Evolutionary conservation across 2,797 vertebrate species (phyloP), one percentile per base, ranked within the genome.

Genomic region (Platyrinchus mystaceus): DNA sequence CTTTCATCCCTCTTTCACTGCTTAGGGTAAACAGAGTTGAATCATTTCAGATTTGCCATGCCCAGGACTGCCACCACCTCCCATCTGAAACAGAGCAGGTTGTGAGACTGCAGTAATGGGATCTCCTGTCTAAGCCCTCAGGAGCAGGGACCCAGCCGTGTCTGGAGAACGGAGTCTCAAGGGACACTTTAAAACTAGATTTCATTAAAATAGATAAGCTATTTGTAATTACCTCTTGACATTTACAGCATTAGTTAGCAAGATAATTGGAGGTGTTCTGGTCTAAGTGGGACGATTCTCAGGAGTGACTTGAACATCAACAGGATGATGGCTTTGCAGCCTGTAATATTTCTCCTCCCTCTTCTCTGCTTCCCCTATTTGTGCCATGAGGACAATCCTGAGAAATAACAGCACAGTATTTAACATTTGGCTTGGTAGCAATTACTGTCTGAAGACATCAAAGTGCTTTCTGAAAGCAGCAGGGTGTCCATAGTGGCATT

Each of bases 181-280:
- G 77, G 71, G 58, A 69, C 82, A 28, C 20, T 80, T 90, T 58
- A 53, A 74, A 94, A 68, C 13, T 12, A 22, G 60, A n/a, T 58
- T 90, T 92, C 53, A 55, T 83, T 89, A 87, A 81, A 89, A 53
- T 26, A 83, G 39, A 84, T 68, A 83, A 89, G 81, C 43, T 75
- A 20, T 80, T 95, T 90, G n/a, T 55, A 91, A 78, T 94, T 96
- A 87, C 68, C 26, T 87, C 75, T 87, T 92, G 84, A 34, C 81
- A 84, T 89, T 95, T 87, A 26, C 71, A 79, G 67, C 44, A 30
- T 95, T 84, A 70, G 55, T 88, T 93, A 82, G 64, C 12, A 68
- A 89, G 75, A 63, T 96, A 89, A 94, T 90, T 93, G 87, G n/a
- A 71, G 84, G 43, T 83, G 23, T 68, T 89, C 50, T 90, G 28